Base-by-base conservation (phyloP, 2,113 vertebrate species). In the Myiagra hebetior region DNA sequence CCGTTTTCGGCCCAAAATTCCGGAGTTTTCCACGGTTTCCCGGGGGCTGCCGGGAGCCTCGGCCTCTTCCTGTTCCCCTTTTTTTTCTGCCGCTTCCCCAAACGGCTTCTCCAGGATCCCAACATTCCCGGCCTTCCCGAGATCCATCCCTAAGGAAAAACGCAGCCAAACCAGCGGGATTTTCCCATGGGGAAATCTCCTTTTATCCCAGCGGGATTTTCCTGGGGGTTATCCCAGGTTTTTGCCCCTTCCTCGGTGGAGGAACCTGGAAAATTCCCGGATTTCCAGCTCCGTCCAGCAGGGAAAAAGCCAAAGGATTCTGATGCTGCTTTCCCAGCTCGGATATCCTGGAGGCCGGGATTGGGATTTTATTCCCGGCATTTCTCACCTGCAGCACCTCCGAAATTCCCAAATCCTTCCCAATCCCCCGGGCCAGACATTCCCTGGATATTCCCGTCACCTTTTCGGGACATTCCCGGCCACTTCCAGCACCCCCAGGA, bases 381-480 rank as follows among this genome's bases (percentile, higher is more conserved):
- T 41, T 59, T 41, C 42, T 13, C 44, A 31, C 56, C 41, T 9
- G 39, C 7, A 1, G 70, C 85, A 35, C 19, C 47, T 44, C 57
- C 1, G 1, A 30, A 14, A 27, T 44, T 17, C 33, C 37, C 46
- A 12, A 44, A 15, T 24, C 55, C 46, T 65, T 53, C 53, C 85
- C 2, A 0, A 35, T 7, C 12, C 37, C 12, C 3, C 8, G 37
- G 42, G 1, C 13, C 52, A 11, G 47, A 20, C 63, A 28, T 55
- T 28, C 64, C 56, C 11, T 10, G 67, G 35, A 21, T 23, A 5
- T 39, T 46, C 55, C 17, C 2, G 1, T 6, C 62, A 4, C 20
- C 6, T 7, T 26, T n/a, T 4, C 2, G 76, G 31, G 15, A 23
- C 19, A 18, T 23, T 64, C 60, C 60, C 62, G 6, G 31, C 30